Evolutionary conservation across 1,140 invertebrate genomes (phyloP).

Genomic region (Metaphire vulgaris): DNA sequence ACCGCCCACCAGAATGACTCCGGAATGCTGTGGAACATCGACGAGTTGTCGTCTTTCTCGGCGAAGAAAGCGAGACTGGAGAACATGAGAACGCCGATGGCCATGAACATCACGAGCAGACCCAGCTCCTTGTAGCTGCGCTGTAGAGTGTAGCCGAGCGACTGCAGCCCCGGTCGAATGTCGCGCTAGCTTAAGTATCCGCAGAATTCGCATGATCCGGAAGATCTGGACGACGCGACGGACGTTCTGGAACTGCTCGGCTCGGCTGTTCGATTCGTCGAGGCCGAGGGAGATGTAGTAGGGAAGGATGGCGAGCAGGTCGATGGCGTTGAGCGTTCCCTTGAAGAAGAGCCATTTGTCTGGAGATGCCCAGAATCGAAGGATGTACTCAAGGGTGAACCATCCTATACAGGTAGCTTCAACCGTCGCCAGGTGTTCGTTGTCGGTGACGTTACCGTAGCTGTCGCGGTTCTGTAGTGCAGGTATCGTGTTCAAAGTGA

Average conservation of each 20-base stretch:
- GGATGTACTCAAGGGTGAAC: too few relatives aligned
- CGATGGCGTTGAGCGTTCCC: conserved; percentile 95
- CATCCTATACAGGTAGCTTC: conserved; percentile 99
- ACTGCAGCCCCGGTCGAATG: conserved; percentile 98
- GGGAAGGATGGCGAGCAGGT: conserved; percentile 95
- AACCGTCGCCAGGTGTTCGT: conserved; percentile 45
- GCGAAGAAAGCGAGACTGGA: conserved; percentile 97
- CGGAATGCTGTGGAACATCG: conserved; percentile 44
- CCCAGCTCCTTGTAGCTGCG: too few relatives aligned
- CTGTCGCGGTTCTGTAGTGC: conserved; percentile 63
- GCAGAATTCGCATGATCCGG: too few relatives aligned
- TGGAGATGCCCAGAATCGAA: conserved; percentile 94
- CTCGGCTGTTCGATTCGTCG: too few relatives aligned
- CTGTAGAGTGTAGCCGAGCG: conserved; percentile 97
- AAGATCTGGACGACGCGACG: too few relatives aligned
- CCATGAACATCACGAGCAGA: conserved; percentile 97
- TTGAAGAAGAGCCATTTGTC: conserved; percentile 99
- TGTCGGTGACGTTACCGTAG: conserved; percentile 38
- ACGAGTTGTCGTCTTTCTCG: conserved; percentile 65
- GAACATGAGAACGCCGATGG: conserved; percentile 98
- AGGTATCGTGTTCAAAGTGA: conserved; percentile 96
- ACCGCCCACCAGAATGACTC: conserved; percentile 69
- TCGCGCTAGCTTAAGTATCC: conserved; percentile 92
- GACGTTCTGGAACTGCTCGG: too few relatives aligned
- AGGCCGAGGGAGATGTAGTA: too few relatives aligned